These are phyloP conservation scores for Paratrypauchen microcephalus DNA, from an alignment of 2,797 vertebrate genomes.

Conservation along the genomic window DNA sequence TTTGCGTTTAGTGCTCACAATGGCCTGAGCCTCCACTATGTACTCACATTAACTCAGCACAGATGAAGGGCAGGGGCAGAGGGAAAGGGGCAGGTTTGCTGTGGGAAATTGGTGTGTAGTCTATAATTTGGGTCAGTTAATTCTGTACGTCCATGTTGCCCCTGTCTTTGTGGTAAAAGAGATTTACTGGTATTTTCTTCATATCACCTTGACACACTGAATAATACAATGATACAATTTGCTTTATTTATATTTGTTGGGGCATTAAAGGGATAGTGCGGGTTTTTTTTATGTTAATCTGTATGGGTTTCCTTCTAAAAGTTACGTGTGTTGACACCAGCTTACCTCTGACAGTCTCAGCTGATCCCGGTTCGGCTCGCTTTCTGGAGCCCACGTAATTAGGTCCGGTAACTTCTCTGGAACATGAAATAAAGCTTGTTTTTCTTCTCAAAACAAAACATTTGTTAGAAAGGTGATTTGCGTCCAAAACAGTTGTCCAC, in stretches of 20 bases:
- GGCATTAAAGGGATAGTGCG: no score
- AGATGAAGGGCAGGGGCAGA: not conserved
- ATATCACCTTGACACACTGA: constrained; percentile 34
- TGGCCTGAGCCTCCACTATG: constrained; percentile 19
- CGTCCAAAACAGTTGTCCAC: no score
- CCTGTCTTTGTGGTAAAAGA: constrained; percentile 41
- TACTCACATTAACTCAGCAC: constrained; percentile 21
- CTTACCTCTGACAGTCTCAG: no score
- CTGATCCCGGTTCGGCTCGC: no score
- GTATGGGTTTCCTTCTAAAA: no score
- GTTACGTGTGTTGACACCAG: no score
- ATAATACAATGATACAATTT: constrained; percentile 19
- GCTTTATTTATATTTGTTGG: constrained; percentile 27
- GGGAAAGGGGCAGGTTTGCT: not conserved
- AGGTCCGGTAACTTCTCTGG: no score
- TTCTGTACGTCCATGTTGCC: constrained; percentile 26
- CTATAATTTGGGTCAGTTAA: constrained; percentile 48
- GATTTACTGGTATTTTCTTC: constrained; percentile 30
- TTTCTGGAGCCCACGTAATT: no score
- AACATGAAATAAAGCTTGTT: no score
- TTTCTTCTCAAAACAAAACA: no score
- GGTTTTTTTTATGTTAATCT: no score
- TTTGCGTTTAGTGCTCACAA: constrained; percentile 40
- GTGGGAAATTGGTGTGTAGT: constrained; percentile 21
- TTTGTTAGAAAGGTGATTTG: no score